Base-by-base conservation (phyloP, 2,797 vertebrate species). In the Sciurus vulgaris region DNA sequence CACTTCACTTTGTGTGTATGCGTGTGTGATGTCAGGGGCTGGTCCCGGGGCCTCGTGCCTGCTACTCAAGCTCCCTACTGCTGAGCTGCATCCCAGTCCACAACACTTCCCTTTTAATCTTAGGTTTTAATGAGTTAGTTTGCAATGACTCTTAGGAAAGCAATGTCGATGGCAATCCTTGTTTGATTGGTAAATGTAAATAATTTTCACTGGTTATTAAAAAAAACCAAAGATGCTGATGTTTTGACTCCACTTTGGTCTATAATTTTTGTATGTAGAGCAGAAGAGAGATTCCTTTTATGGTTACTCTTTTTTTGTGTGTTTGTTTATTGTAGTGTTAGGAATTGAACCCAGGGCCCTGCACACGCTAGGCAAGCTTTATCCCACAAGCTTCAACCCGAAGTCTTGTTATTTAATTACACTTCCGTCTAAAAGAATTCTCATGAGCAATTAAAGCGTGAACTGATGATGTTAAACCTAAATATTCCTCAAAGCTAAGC, bases 401-500 rank as follows among this genome's bases (percentile, higher is more conserved):
- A 17, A 38, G 24, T 82, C 9, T 49, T 74, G 17, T 67, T 77
- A 92, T 47, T 78, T 91, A 26, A 73, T 67, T 79, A 77, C 9
- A 41, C 47, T 38, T 81, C 4, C 67, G 18, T 26, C 30, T 95
- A 83, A 94, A 87, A 67, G 59, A 63, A 33, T 67, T 81, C 47
- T 76, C 84, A 82, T 17, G 70, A 84, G 59, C 41, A 69, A 89
- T 72, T n/a, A 93, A 95, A 83, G 76, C 54, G 3, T 74, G 79
- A 89, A 87, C 79, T 69, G 14, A 77, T 38, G 6, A 5, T 69
- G 2, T 61, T 74, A 78, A 89, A 51, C 24, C 28, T 49, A 74
- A 83, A 79, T 65, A 89, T 92, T 63, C 30, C 49, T 82, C n/a
- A 73, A 93, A 51, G 28, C 63, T 81, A 79, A 59, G n/a, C 85